Evolutionary conservation across 2,888 invertebrate species (phyloP).

Genomic region (Brachycybe producta): DNA sequence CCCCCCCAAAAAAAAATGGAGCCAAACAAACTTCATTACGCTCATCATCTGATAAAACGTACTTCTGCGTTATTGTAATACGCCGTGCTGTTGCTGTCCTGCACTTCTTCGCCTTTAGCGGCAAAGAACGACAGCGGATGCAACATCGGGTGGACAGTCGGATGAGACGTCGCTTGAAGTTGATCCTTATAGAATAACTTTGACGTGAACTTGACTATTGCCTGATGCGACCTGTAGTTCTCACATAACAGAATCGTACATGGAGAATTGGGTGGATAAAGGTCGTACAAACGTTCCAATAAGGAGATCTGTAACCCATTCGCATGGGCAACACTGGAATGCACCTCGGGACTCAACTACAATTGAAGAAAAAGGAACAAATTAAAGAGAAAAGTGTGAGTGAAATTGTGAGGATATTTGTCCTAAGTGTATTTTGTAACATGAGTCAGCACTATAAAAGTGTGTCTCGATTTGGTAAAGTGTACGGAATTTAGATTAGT

Average conservation of each 20-base stretch:
- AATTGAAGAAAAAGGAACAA: constrained; percentile 18
- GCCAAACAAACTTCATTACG: too few species aligned
- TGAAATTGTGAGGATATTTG: too few species aligned
- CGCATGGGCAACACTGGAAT: constrained; percentile 43
- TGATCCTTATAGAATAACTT: constrained; percentile 67
- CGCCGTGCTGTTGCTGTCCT: constrained; percentile 56
- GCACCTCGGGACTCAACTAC: constrained; percentile 64
- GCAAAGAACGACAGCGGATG: constrained; percentile 68
- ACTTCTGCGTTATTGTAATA: constrained; percentile 70
- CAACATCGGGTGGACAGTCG: constrained; percentile 52
- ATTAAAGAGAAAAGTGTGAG: constrained; percentile 14
- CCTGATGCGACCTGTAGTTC: constrained; percentile 69
- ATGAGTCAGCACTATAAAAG: too few species aligned
- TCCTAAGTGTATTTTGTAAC: too few species aligned
- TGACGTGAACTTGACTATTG: constrained; percentile 67
- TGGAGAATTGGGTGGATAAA: constrained; percentile 57
- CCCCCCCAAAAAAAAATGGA: too few species aligned
- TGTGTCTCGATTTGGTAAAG: neutral
- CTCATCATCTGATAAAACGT: too few species aligned
- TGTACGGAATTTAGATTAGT: neutral
- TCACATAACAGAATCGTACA: constrained; percentile 67
- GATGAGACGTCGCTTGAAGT: constrained; percentile 56
- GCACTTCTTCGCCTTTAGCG: constrained; percentile 62
- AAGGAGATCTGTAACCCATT: constrained; percentile 46
- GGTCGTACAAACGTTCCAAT: constrained; percentile 61